phyloP scores from a whole-genome alignment of 37 sponge, comb jelly and placozoan species.

The Tethya wilhelma region DNA sequence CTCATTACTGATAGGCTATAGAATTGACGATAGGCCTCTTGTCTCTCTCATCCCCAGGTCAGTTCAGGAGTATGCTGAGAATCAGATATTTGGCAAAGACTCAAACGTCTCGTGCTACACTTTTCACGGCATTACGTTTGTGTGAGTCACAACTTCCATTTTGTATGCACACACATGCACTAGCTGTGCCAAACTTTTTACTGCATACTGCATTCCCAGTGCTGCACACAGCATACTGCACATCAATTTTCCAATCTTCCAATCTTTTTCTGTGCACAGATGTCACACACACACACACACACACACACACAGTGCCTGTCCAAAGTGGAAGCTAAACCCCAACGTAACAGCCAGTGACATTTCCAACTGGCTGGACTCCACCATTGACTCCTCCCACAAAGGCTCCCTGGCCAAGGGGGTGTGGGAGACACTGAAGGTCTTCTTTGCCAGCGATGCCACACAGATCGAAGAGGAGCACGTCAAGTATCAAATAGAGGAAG shows the following conservation, averaged over 20 bases:
- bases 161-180: no score
- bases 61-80: neutral
- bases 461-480: neutral
- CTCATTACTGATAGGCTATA: neutral
- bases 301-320: no score
- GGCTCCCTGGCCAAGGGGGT: neutral
- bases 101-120: neutral
- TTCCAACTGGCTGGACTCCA: no score
- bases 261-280: no score
- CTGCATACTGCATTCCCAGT: no score
- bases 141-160: neutral
- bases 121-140: conserved; percentile 6
- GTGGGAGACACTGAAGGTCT: neutral
- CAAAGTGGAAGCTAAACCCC: neutral
- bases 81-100: neutral
- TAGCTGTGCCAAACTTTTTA: no score
- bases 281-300: no score
- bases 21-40: neutral
- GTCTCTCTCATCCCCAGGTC: neutral
- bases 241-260: no score
- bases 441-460: neutral
- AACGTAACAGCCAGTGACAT: neutral
- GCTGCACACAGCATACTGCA: no score
- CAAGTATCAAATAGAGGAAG: no score
- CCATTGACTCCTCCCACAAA: no score